Base-by-base conservation (phyloP, 2,113 vertebrate genomes). In the Alectura lathami region DNA sequence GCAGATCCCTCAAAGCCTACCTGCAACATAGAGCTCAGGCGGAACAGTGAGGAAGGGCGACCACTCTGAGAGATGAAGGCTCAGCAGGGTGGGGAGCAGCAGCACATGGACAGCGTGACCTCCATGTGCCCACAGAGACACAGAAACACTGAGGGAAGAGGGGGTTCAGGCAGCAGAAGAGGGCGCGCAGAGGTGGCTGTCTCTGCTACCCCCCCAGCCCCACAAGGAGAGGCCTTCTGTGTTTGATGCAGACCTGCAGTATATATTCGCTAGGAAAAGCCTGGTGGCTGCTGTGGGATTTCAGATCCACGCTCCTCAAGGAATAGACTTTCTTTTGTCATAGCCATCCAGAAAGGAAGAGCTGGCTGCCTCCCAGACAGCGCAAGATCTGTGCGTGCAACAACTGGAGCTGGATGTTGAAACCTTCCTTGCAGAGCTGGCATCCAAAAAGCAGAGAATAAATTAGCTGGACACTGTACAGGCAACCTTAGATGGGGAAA, bases 401-500 rank as follows among this genome's bases (percentile, higher is more conserved):
- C 13, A 45, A 57, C 54, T 2, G 6, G 42, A 92, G 73, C 8
- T 43, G 18, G 63, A 68, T 9, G 42, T 56, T 29, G 81, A 83
- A 87, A 54, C 5, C 12, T 20, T 86, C 51, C 54, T 43, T 0
- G 0, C 47, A 70, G 59, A 7, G 47, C 20, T 1, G 2, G 38
- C 76, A 81, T 64, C 51, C 60, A 74, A 21, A 21, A 11, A 76
- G 57, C 0, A 0, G 24, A 75, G 48, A 79, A 87, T 26, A 79
- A 91, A 72, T 48, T 75, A 84, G 17, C 64, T 78, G 90, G 27
- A 86, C 40, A 72, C 0, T 1, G 51, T 3, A 68, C 22, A 79
- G 74, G 64, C 69, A 90, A 90, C 88, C 90, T 95, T 94, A 90
- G 90, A 84, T 69, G 80, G 83, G 17, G 36, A 96, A 94, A 86